phyloP scores from a whole-genome alignment of 2,888 invertebrate species.

The Chymomyza procnemis region DNA sequence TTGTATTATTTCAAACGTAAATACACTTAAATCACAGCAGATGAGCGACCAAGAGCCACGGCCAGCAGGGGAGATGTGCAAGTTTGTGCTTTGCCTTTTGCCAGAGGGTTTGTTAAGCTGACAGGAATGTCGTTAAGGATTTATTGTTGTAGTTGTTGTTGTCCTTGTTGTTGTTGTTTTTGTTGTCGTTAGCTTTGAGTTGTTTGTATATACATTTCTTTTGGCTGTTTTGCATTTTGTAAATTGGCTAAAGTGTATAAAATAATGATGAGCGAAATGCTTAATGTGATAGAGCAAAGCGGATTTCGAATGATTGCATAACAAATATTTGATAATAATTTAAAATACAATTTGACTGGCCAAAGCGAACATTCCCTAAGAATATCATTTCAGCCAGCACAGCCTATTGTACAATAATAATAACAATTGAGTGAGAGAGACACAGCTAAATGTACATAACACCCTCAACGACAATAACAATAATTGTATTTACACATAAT shows the following conservation, averaged over 20 bases:
- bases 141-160: not conserved
- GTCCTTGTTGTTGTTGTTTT: not conserved
- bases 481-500: slow-evolving; percentile 73
- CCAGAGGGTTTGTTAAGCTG: not conserved
- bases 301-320: slow-evolving; percentile 1
- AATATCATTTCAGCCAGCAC: slow-evolving; percentile 2
- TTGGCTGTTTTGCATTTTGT: not conserved
- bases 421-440: slow-evolving; percentile 2
- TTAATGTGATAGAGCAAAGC: not conserved
- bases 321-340: not conserved
- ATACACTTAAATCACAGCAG: slow-evolving; percentile 32
- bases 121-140: not conserved
- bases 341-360: not conserved
- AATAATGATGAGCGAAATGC: not conserved
- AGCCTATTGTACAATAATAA: slow-evolving; percentile 22
- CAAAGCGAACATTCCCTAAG: slow-evolving; percentile 1
- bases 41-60: not conserved
- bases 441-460: not conserved
- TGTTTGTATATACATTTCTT: not conserved
- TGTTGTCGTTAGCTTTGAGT: not conserved
- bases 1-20: not conserved
- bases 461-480: slow-evolving; percentile 47
- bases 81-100: not conserved
- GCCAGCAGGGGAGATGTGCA: not conserved
- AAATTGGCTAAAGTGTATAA: not conserved